A percentile compares a stretch with the other conserved stretches of the same genome.
Evolutionary conservation across 2,888 invertebrate genomes (phyloP).

Genomic region (Synergus gifuensis): DNA sequence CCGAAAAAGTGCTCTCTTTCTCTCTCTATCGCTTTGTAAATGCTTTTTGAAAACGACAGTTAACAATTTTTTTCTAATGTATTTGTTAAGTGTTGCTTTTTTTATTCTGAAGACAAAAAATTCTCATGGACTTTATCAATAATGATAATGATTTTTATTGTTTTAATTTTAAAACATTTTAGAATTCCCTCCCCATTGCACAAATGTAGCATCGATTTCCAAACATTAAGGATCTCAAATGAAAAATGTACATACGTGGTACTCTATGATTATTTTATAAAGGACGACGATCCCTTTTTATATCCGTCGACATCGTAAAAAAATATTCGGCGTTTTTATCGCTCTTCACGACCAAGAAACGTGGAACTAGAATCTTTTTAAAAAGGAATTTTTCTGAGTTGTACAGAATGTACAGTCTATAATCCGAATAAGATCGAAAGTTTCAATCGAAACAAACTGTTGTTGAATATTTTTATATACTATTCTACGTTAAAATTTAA

Average conservation of each 20-base stretch:
- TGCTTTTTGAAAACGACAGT: conserved; percentile 11
- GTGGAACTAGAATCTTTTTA: not conserved
- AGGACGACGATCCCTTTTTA: conserved; percentile 25
- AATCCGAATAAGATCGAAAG: conserved; percentile 8
- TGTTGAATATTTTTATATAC: conserved; percentile 39
- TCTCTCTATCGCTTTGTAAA: conserved; percentile 18
- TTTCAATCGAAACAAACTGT: conserved; percentile 34
- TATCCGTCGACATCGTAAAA: conserved; percentile 31
- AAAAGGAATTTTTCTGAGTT: conserved; percentile 6
- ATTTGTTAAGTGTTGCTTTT: not conserved
- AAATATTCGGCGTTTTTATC: conserved; percentile 28
- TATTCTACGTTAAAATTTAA: conserved; percentile 22
- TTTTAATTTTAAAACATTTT: not conserved
- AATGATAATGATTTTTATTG: not conserved
- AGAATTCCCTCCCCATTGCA: conserved; percentile 26
- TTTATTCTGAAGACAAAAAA: not conserved
- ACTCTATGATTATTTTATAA: conserved; percentile 25
- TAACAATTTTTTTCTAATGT: not conserved
- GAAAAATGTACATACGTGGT: conserved; percentile 19
- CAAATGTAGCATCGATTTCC: conserved; percentile 8
- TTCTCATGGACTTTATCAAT: conserved; percentile 14
- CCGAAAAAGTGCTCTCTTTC: conserved; percentile 29
- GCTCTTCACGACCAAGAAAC: not conserved
- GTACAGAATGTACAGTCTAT: conserved; percentile 9
- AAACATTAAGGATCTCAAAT: conserved; percentile 25